These are phyloP conservation scores for Actenoides hombroni DNA, from an alignment of 2,113 vertebrate genomes.

Conservation along the genomic window DNA sequence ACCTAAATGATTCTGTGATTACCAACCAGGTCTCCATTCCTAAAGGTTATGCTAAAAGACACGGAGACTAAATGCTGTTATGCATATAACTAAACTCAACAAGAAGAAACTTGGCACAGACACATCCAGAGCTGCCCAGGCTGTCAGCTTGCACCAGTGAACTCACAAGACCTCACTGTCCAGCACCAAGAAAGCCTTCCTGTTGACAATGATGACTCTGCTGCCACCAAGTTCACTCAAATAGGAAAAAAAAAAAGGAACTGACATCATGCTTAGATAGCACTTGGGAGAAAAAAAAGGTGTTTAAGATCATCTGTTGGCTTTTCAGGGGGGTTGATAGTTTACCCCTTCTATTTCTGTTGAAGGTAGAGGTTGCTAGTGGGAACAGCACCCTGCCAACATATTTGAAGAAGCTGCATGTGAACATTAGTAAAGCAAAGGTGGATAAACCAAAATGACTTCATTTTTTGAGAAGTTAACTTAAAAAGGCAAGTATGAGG, in stretches of 20 bases:
- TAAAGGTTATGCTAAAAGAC: not conserved
- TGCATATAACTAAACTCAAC: not conserved
- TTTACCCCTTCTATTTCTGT: not conserved
- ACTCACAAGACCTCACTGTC: not conserved
- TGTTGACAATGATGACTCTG: conserved; percentile 15
- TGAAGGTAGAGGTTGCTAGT: not conserved
- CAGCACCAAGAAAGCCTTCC: not conserved
- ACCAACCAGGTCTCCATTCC: not conserved
- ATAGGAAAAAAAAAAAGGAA: not conserved
- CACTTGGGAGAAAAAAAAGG: conserved; percentile 11
- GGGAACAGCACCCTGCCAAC: not conserved
- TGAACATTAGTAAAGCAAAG: not conserved
- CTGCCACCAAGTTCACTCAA: conserved; percentile 9
- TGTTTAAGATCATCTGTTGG: not conserved
- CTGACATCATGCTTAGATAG: conserved; percentile 19
- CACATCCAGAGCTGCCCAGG: not conserved
- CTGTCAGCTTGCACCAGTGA: not conserved
- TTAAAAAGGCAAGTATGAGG: not conserved
- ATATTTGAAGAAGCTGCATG: not conserved
- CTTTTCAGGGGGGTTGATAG: not conserved
- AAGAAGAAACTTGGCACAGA: not conserved
- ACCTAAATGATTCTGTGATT: too few relatives aligned
- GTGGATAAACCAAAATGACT: not conserved
- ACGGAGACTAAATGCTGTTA: not conserved
- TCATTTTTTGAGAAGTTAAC: not conserved